These are phyloP conservation scores for Colinus virginianus DNA, from an alignment of 2,113 vertebrate genomes.

Conservation along the genomic window DNA sequence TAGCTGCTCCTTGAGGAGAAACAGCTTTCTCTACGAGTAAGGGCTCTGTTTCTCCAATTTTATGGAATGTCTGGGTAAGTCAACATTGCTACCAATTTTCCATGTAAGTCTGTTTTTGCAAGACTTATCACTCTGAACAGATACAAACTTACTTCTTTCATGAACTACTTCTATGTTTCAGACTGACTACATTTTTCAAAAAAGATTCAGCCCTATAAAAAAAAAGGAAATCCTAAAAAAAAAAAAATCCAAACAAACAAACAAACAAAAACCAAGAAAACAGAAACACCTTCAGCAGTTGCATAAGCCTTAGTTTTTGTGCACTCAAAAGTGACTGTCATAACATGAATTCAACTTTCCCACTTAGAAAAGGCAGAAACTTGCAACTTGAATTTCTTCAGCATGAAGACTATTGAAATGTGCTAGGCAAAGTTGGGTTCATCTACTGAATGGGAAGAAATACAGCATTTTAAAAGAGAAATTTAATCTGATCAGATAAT, in stretches of 20 bases:
- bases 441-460: not conserved
- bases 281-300: not conserved
- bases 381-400: not conserved
- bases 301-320: not conserved
- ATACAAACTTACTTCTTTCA: not conserved
- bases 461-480: not conserved
- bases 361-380: not conserved
- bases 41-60: not conserved
- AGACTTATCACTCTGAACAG: not conserved
- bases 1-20: not conserved
- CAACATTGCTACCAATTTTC: not conserved
- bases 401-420: not conserved
- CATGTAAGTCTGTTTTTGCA: not conserved
- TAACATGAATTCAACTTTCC: not conserved
- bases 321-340: accelerated
- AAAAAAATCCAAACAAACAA: too few relatives aligned
- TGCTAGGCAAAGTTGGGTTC: not conserved
- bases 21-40: not conserved
- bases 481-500: not conserved
- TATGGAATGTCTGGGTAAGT: not conserved
- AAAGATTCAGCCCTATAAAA: not conserved
- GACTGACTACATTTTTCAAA: not conserved
- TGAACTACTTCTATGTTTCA: not conserved
- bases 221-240: not conserved
- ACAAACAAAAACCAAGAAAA: too few relatives aligned